Evolutionary conservation across 2,888 invertebrate genomes (phyloP).

Genomic region (Eueremaeus valkanovi): DNA sequence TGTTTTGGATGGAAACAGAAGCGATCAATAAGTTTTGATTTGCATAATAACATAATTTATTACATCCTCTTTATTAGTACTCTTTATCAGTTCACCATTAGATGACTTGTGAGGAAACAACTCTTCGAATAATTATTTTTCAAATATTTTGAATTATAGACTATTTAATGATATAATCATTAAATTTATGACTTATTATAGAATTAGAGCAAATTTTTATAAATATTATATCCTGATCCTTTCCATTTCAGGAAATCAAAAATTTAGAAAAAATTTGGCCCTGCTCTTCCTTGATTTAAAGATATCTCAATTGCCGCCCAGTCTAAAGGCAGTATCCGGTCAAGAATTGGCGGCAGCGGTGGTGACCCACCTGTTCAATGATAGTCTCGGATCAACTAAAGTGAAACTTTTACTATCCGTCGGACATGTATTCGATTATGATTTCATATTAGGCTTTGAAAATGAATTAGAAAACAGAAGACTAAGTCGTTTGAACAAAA

Average conservation of each 20-base stretch:
- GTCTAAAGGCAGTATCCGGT: constrained; percentile 46
- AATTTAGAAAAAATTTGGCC: constrained; percentile 43
- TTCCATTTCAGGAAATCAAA: constrained; percentile 30
- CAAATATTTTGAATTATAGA: too few species aligned
- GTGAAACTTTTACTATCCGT: constrained; percentile 46
- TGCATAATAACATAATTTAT: neutral
- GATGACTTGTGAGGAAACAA: too few species aligned
- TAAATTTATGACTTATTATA: too few species aligned
- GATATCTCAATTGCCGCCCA: constrained; percentile 41
- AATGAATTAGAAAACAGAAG: constrained; percentile 44
- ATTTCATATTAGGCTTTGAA: constrained; percentile 44
- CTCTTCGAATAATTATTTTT: too few species aligned
- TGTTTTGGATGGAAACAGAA: neutral
- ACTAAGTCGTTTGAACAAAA: constrained; percentile 16
- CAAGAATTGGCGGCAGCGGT: constrained; percentile 45
- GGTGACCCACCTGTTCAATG: constrained; percentile 44
- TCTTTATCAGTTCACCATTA: too few species aligned
- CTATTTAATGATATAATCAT: too few species aligned
- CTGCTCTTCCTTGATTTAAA: constrained; percentile 47
- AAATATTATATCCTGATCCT: too few species aligned
- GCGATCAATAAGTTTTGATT: neutral
- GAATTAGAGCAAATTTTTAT: too few species aligned
- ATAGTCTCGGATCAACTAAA: neutral
- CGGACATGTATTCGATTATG: constrained; percentile 46
- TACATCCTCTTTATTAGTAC: neutral